Evolutionary conservation across 2,888 invertebrate species (phyloP), one percentile per base, ranked within the genome.

Genomic region (Cantharis nigra): DNA sequence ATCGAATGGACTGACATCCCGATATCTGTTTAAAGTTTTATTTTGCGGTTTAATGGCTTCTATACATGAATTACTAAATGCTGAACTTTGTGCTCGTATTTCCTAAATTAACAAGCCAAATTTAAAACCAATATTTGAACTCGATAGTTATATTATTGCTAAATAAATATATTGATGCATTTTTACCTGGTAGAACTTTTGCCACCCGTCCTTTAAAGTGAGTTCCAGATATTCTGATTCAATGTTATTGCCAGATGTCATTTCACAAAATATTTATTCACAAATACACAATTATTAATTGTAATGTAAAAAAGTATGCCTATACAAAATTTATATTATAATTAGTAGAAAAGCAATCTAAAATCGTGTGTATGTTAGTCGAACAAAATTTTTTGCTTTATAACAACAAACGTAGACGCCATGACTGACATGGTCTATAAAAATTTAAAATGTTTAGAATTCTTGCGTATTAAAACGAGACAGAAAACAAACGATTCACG

Each of bases 1-100:
- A 89, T 98, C 98, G 88, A 96, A 98, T 1, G 98, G 98, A 88
- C 95, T 96, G 9, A 98, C 98, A 91, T 98, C 98, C 85, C 97
- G 91, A 88, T 98, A 98, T 84, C 98, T 92, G 89, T 98, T 98
- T 81, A 97, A 89, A 78, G 91, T 91, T 87, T 94, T 94, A 87
- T 97, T 97, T 85, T 94, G 92, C 7, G 93, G 91, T 85, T 94
- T 94, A 85, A 92, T 92, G 9, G 96, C 95, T 87, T 95, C 96
- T 76, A 90, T 88, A 83, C 90, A 92, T 77, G 92, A 91, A 85
- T 91, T 93, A 71, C 90, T 90, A 85, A 91, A 93, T 79, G 90
- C 90, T 77, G 91, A 91, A 86, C 94, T 93, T 86, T 93, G 92
- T 80, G 92, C 91, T 64, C 94, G 92, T 83, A 97, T 94, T 89